Percentiles rank a stretch among this genome's conserved stretches.
Conservation (phyloP, 2,888 invertebrate species). For the Drymonia ruficornis region DNA sequence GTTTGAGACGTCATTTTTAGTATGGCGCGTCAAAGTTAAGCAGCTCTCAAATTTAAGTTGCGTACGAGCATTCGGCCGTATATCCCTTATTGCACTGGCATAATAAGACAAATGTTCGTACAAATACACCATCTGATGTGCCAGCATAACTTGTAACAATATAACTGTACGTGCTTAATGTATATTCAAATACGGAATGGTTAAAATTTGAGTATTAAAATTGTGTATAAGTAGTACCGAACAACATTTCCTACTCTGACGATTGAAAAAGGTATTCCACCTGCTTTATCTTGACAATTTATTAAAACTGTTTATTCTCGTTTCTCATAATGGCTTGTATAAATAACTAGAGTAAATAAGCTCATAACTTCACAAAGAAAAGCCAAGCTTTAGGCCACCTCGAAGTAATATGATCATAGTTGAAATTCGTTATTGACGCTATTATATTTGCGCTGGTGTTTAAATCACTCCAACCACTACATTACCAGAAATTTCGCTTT, state of each 20-base stretch:
- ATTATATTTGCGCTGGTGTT: constrained; percentile 23
- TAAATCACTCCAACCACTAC: not conserved
- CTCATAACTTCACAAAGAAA: constrained; percentile 66
- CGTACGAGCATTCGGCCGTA: too few relatives aligned
- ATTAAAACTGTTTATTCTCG: too few relatives aligned
- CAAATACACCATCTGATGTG: constrained; percentile 15
- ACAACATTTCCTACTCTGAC: not conserved
- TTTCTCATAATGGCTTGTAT: constrained; percentile 11
- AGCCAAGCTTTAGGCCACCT: constrained; percentile 70
- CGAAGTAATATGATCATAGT: constrained; percentile 27
- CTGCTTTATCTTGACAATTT: too few relatives aligned
- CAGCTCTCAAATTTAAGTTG: too few relatives aligned
- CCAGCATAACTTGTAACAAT: constrained; percentile 6
- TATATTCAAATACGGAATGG: constrained; percentile 63
- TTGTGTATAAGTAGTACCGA: constrained; percentile 43
- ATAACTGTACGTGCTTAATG: constrained; percentile 5
- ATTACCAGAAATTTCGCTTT: not conserved
- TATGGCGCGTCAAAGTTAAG: too few relatives aligned
- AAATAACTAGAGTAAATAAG: constrained; percentile 72
- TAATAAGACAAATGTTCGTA: too few relatives aligned
- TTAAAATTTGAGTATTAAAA: constrained; percentile 78
- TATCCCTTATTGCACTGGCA: too few relatives aligned
- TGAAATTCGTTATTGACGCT: constrained; percentile 24
- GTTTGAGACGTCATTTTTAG: too few relatives aligned
- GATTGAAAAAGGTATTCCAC: too few relatives aligned